Evolutionary conservation across 2,797 vertebrate species (phyloP), one percentile per base, ranked within the genome.

Genomic region (Aeoliscus strigatus): DNA sequence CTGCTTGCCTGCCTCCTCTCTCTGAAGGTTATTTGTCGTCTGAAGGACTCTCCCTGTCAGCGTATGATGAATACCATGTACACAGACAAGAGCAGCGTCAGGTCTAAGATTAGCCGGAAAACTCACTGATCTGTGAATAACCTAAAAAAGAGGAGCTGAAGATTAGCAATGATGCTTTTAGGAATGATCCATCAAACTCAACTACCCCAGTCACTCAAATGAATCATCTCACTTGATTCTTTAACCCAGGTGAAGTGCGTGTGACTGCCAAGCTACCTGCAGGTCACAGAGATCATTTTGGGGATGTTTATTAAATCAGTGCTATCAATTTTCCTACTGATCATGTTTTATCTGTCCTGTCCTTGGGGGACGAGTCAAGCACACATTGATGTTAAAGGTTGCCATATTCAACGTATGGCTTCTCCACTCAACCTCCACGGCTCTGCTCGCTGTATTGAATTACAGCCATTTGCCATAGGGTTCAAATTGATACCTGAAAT

Each of bases 41-140:
- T 96, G 94, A 98, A 99, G 96, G 96, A 98, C 96, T 96, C 92
- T 90, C 87, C 90, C 95, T 99, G 96, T 99, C 96, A 99, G 94
- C 85, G 90, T 86, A 93, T 99, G 96, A 99, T 99, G 94, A 98
- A 99, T 99, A 93, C 94, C 91, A 91, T 93, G 93, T 96, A 94
- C 93, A 93, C 91, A 95, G 94, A 96, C 92, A 93, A 78, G 92
- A 94, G 91, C 91, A 90, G 92, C 92, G 92, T 94, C 93, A 93
- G 90, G 92, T 92, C 92, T 90, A 84, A 91, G 95, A 98, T 97
- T 97, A 97, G 94, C 94, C 79, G 88, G 94, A 96, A 97, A 97
- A 97, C 92, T 90, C 93, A 97, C 93, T 98, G 95, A 98, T 99
- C 95, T 99, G 94, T 99, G 94, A 99, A 98, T 97, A 99, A 98